Evolutionary conservation across 2,888 invertebrate species (phyloP), one percentile per base, ranked within the genome.

Genomic region (Didymodactylos carnosus): DNA sequence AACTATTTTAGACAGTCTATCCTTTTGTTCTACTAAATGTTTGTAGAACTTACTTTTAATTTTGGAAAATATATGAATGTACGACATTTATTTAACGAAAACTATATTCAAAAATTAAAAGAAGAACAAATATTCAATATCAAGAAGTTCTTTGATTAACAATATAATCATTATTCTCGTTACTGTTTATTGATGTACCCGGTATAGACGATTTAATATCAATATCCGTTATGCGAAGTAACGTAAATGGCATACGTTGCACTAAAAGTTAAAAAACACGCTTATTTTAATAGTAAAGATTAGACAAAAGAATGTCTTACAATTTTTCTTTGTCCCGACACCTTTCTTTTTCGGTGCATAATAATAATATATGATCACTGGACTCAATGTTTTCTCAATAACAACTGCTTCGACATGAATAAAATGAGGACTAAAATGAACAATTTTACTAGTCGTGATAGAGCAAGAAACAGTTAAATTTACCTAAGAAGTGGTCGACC

Each of bases 331-430:
- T n/a, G n/a, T n/a, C n/a, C 62, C 62, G 35, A 62, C 62, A 19
- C n/a, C 35, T 35, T 62, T 62, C 62, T 62, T 62, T 35, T 35
- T 62, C 11, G 62, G 62, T 62, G 62, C 62, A 62, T 62, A 62
- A 16, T n/a, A 62, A 62, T 35, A 35, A n/a, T 62, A 16, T 35
- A 62, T 62, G 29, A 35, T 29, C 29, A 35, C 35, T 62, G 29
- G 62, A 14, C 80, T 80, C 40, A 83, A 71, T 5, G 82, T 81
- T 78, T 85, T 85, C 77, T 85, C 85, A 41, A 85, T 81, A 7
- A 85, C 84, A 16, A 83, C 83, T 4, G 84, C 85, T 73, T 83
- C 82, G 5, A 85, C 82, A 23, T 78, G 77, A 1, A 83, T 84
- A 35, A 79, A 69, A 23, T 79, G 77, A 13, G 79, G 78, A 75